Evolutionary conservation across 2,888 invertebrate species (phyloP).

Genomic region (Corythucha ciliata): DNA sequence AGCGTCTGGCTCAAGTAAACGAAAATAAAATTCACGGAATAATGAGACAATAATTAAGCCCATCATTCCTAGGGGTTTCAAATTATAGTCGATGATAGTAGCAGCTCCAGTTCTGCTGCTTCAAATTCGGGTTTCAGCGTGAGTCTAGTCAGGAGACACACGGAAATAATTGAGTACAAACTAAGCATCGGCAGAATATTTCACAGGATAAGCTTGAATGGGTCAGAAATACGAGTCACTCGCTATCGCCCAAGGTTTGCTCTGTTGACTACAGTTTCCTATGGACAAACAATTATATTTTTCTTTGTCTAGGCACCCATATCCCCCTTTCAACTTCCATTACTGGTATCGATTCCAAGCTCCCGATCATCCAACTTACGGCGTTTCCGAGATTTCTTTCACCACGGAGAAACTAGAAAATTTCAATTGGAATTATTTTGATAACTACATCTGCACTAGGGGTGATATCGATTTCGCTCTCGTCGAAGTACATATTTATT

Average conservation of each 20-base stretch:
- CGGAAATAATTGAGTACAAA: slow-evolving; percentile 60
- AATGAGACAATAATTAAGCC: not conserved
- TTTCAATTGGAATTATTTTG: slow-evolving; percentile 96
- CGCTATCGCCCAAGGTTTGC: slow-evolving; percentile 76
- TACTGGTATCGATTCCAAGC: slow-evolving; percentile 88
- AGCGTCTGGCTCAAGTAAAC: slow-evolving; percentile 81
- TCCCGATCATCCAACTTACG: slow-evolving; percentile 84
- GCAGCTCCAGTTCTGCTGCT: slow-evolving; percentile 38
- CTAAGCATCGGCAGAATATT: slow-evolving; percentile 92
- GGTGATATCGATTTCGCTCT: slow-evolving; percentile 86
- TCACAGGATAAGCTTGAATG: slow-evolving; percentile 77
- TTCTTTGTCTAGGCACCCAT: slow-evolving; percentile 65
- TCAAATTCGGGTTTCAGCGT: slow-evolving; percentile 31
- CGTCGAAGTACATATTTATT: slow-evolving; percentile 55
- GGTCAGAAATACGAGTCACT: slow-evolving; percentile 86
- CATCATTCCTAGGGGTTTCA: slow-evolving; percentile 63
- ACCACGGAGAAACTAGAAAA: slow-evolving; percentile 90
- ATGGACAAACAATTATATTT: not conserved
- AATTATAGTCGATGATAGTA: slow-evolving; percentile 52
- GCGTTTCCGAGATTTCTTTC: slow-evolving; percentile 89
- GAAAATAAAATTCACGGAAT: too few relatives aligned
- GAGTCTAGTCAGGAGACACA: slow-evolving; percentile 37
- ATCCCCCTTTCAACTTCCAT: slow-evolving; percentile 83
- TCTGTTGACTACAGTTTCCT: not conserved
- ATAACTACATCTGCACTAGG: slow-evolving; percentile 90